A percentile compares a stretch with the other conserved stretches of the same genome.
These are phyloP conservation scores for Chaetura pelagica DNA, from an alignment of 2,113 vertebrate species.

Conservation along the genomic window DNA sequence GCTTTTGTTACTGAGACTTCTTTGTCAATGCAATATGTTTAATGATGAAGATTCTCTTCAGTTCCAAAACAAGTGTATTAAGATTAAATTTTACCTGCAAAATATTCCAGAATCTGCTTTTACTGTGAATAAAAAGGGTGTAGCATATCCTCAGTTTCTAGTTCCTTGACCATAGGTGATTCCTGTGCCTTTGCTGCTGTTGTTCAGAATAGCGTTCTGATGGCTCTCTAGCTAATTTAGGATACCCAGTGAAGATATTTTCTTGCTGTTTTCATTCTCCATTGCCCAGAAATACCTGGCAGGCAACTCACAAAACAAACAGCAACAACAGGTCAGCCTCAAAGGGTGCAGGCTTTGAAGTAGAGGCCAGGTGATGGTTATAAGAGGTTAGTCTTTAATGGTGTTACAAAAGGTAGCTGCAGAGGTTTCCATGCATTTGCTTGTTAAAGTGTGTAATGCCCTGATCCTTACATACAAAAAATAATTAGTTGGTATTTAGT, in stretches of 20 bases:
- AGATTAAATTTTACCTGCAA: neutral
- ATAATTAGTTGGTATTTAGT: neutral
- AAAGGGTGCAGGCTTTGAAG: neutral
- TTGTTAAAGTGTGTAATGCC: neutral
- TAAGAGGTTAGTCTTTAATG: neutral
- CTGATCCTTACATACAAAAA: neutral
- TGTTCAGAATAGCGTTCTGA: neutral
- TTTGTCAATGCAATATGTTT: neutral
- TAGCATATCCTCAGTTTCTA: neutral
- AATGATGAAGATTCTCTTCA: neutral
- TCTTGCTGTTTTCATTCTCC: neutral
- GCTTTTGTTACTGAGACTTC: neutral
- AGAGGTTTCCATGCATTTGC: neutral
- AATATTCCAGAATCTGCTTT: neutral
- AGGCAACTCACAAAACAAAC: conserved; percentile 47
- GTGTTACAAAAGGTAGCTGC: neutral
- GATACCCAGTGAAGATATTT: neutral
- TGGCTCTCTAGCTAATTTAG: neutral
- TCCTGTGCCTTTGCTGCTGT: fast-evolving
- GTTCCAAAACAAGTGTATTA: neutral
- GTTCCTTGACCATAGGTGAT: neutral
- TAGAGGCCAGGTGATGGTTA: neutral
- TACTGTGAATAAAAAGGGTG: neutral
- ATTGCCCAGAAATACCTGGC: neutral
- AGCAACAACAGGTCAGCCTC: neutral